These are phyloP conservation scores for Crocodylus rhombifer DNA, from an alignment of 2,797 vertebrate genomes.

Conservation along the genomic window DNA sequence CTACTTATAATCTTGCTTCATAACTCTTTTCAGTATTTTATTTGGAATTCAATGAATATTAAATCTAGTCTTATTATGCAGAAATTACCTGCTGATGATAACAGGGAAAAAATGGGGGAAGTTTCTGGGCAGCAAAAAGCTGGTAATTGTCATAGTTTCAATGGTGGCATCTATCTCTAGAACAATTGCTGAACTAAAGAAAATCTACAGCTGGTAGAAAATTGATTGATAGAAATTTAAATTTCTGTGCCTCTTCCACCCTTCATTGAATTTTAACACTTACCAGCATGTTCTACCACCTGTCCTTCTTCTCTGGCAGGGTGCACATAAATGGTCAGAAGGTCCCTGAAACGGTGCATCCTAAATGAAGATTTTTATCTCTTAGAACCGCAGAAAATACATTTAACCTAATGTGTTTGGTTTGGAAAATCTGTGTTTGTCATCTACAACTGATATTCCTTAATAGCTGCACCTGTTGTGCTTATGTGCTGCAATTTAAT, in stretches of 20 bases:
- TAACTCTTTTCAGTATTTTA: not conserved
- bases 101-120: not conserved
- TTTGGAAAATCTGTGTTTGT: not conserved
- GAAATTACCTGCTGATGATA: not conserved
- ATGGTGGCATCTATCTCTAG: not conserved
- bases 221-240: not conserved
- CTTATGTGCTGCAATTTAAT: not conserved
- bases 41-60: not conserved
- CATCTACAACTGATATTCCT: not conserved
- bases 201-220: not conserved
- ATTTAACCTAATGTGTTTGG: rapidly evolving
- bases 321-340: not conserved
- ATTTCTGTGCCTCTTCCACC: not conserved
- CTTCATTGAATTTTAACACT: not conserved
- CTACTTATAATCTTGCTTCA: not conserved
- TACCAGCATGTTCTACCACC: not conserved
- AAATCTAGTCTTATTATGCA: not conserved
- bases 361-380: not conserved
- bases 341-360: not conserved
- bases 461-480: not conserved
- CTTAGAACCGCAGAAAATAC: not conserved
- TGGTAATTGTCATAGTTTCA: not conserved
- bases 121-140: not conserved
- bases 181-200: not conserved
- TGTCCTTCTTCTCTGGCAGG: not conserved